Conservation (phyloP, 2,888 invertebrate genomes). For the Cantharis nigra region DNA sequence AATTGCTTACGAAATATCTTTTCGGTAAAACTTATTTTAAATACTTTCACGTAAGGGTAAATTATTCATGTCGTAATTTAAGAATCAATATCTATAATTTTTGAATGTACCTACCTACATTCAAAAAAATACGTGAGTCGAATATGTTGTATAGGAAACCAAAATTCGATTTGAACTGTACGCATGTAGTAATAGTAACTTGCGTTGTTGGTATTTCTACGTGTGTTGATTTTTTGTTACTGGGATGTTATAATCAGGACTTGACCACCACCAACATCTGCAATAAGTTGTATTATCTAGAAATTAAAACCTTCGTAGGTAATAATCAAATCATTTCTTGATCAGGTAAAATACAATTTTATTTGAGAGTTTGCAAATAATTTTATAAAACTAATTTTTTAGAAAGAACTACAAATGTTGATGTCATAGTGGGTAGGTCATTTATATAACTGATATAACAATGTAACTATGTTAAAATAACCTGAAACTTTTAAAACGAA, state of each 20-base stretch:
- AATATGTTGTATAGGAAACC: background rate
- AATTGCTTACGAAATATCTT: background rate
- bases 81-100: background rate
- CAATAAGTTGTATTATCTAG: background rate
- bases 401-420: too few relatives aligned
- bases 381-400: too few relatives aligned
- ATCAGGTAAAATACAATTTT: background rate
- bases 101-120: background rate
- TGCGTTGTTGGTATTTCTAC: background rate
- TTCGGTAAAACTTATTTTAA: background rate
- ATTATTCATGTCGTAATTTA: background rate
- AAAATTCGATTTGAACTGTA: background rate
- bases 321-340: background rate
- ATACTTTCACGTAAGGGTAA: background rate
- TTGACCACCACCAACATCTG: background rate
- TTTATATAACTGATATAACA: too few relatives aligned
- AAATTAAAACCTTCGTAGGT: background rate
- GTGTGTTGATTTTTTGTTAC: background rate
- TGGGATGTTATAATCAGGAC: background rate
- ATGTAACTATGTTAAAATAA: too few relatives aligned
- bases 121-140: conserved; percentile 1
- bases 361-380: too few relatives aligned
- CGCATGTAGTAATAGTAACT: background rate
- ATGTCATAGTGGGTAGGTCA: too few relatives aligned
- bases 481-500: too few relatives aligned